Conservation (phyloP, 2,888 invertebrate species). For the Caenorhabditis sp. region DNA sequence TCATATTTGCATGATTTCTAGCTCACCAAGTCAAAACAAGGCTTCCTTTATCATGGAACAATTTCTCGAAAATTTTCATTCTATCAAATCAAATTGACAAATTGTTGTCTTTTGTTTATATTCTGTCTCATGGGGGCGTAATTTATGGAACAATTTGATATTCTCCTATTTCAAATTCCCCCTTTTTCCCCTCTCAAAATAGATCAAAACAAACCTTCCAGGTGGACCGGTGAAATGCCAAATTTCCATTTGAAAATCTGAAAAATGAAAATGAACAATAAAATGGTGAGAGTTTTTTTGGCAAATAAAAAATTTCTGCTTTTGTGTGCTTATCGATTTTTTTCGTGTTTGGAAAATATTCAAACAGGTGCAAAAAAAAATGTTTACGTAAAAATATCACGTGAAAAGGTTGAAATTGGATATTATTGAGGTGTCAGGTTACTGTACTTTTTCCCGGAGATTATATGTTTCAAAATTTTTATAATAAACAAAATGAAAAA, state of each 20-base stretch:
- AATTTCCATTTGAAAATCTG: conserved; percentile 21
- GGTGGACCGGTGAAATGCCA: conserved; percentile 58
- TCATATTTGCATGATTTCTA: not conserved
- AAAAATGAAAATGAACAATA: not conserved
- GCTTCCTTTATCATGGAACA: not conserved
- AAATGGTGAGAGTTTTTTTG: conserved; percentile 1
- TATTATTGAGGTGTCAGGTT: no score
- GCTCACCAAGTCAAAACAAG: not conserved
- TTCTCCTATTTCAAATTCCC: not conserved
- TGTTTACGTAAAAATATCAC: no score
- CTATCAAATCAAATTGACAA: not conserved
- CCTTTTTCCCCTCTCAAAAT: no score
- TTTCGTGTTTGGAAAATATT: not conserved
- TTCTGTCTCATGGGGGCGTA: not conserved
- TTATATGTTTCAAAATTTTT: no score
- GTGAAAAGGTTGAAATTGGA: no score
- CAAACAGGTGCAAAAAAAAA: no score
- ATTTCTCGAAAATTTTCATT: not conserved
- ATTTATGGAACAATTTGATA: not conserved
- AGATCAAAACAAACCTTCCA: conserved; percentile 28
- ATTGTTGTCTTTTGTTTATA: not conserved
- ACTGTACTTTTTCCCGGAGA: no score
- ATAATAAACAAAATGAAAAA: no score
- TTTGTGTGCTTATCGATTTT: not conserved
- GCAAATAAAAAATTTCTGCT: not conserved